These are phyloP conservation scores for Vidua macroura DNA, from an alignment of 2,113 vertebrate species.

Conservation along the genomic window DNA sequence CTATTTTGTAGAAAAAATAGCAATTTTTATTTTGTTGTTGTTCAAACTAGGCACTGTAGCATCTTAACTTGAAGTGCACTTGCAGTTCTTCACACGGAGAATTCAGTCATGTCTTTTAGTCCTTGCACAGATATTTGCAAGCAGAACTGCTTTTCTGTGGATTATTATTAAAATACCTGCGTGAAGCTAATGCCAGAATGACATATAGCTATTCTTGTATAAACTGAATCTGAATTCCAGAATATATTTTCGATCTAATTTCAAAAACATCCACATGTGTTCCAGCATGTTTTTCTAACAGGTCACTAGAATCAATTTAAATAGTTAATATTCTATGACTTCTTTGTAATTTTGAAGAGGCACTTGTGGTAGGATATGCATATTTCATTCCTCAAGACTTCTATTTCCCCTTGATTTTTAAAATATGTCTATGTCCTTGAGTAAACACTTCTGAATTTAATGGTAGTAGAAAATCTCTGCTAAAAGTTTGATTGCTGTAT, in stretches of 20 bases:
- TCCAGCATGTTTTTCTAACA: background rate
- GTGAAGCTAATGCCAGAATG: background rate
- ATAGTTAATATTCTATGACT: background rate
- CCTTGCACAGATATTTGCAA: background rate
- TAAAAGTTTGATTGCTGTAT: constrained; percentile 7
- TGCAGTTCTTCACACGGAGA: background rate
- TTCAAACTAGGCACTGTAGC: background rate
- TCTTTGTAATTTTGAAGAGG: constrained; percentile 4
- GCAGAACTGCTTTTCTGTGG: background rate
- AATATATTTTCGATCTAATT: background rate
- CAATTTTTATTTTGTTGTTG: background rate
- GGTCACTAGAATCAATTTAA: background rate
- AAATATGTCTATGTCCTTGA: background rate
- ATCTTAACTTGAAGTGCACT: background rate
- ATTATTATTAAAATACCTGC: background rate
- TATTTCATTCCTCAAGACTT: constrained; percentile 10
- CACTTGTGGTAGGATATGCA: background rate
- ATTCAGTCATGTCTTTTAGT: background rate
- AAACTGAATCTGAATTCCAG: background rate
- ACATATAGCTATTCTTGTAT: background rate
- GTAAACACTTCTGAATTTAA: constrained; percentile 7
- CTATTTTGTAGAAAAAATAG: background rate
- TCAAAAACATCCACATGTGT: background rate
- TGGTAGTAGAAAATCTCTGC: background rate
- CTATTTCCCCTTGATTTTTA: background rate